Evolutionary conservation across 2,888 invertebrate genomes (phyloP), one percentile per base, ranked within the genome.

Genomic region (Conchocele bisecta): DNA sequence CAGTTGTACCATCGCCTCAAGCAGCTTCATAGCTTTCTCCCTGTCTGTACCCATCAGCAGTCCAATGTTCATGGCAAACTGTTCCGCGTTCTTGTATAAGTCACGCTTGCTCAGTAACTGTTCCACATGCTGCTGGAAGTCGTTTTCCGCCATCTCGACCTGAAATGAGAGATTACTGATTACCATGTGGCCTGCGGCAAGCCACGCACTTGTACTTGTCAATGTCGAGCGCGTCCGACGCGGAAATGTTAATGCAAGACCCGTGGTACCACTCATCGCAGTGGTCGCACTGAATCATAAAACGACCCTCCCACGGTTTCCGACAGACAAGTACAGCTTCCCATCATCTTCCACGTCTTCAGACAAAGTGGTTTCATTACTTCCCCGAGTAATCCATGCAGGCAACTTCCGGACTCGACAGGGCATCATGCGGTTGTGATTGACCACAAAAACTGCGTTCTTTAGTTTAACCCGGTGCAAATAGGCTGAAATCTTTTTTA

Each of bases 201-300:
- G 22, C 46, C 46, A 11, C 28, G 46, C 46, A 46, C 46, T 20
- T 46, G 17, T 33, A 51, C 31, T 31, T 2, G 33, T 29, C 51
- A 3, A 51, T 51, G 3, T 5, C 51, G 3, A 15, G 6, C 4
- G 51, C 51, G 6, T 51, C 51, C 29, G 4, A 9, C 5, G 20
- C 31, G 6, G 51, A 6, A 11, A 51, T 5, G 17, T 51, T 51
- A 3, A 51, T 35, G 26, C 51, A 51, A 31, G 51, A 51, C 6
- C 51, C 51, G 35, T 42, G 70, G 44, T 31, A 70, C 59, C 64
- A 70, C 28, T 59, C 59, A 11, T 51, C 46, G 17, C 70, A 70
- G 26, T 29, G 48, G 20, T 70, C 59, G 28, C 64, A 70, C 28
- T 70, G 70, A 4, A 66, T 58, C 66, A 58, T 66, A n/a, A n/a